Conservation (phyloP, 2,888 invertebrate genomes). For the Zhuqinia jingwanae region DNA sequence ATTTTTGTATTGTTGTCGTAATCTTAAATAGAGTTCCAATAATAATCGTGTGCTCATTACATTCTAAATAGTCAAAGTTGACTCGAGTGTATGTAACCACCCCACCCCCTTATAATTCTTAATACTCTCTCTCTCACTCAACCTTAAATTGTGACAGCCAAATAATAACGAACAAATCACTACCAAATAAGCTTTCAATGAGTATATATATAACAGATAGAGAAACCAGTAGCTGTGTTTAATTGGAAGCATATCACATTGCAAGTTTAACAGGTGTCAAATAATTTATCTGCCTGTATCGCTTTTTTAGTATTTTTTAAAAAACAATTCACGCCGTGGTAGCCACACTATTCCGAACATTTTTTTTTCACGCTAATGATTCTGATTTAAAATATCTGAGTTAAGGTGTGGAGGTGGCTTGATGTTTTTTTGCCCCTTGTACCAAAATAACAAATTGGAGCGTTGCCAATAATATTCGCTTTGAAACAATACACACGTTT, state of each 20-base stretch:
- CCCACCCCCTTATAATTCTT: slow-evolving; percentile 36
- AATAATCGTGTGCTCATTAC: not conserved
- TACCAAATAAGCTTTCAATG: not conserved
- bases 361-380: not conserved
- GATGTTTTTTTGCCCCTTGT: too few relatives aligned
- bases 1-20: not conserved
- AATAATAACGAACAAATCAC: not conserved
- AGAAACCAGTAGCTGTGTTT: slow-evolving; percentile 21
- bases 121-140: not conserved
- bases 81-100: not conserved
- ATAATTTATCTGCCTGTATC: not conserved
- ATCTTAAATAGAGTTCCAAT: not conserved
- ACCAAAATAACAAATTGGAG: not conserved
- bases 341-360: not conserved
- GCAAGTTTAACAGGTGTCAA: slow-evolving; percentile 53
- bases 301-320: too few relatives aligned
- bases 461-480: slow-evolving; percentile 23
- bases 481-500: not conserved
- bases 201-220: not conserved
- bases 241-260: slow-evolving; percentile 34
- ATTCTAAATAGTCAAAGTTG: not conserved
- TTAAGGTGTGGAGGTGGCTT: slow-evolving; percentile 3
- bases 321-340: not conserved
- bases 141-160: not conserved
- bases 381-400: not conserved